Percentiles rank a stretch among this genome's conserved stretches.
Evolutionary conservation across 2,888 invertebrate genomes (phyloP).

Genomic region (Anorthoa munda): DNA sequence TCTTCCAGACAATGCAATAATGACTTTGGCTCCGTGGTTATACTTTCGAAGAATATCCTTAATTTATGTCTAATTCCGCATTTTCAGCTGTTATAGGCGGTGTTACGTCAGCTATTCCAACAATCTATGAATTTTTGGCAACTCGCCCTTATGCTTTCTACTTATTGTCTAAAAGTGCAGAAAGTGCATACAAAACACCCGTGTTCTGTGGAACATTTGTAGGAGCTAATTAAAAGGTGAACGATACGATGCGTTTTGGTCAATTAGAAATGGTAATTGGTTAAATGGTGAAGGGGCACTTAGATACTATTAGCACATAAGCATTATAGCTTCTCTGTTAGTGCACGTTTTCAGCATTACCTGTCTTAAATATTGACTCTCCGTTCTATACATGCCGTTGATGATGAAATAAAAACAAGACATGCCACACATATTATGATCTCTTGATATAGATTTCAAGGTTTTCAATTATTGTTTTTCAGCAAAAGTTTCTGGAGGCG

Average conservation of each 20-base stretch:
- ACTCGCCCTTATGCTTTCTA: conserved; percentile 31
- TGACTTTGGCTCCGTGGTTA: too few relatives aligned
- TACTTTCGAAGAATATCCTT: too few relatives aligned
- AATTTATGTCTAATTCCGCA: too few relatives aligned
- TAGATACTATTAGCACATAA: background rate
- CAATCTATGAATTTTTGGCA: conserved; percentile 28
- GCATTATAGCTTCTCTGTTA: background rate
- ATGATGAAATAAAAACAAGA: background rate
- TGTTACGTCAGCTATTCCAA: background rate
- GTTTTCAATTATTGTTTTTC: conserved; percentile 3
- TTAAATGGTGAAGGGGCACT: conserved; percentile 14
- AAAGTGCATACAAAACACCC: conserved; percentile 20
- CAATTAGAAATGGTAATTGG: background rate
- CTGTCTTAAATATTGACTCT: background rate
- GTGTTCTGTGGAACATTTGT: conserved; percentile 49
- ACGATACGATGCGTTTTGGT: background rate
- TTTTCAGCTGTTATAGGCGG: too few relatives aligned
- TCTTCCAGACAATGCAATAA: too few relatives aligned
- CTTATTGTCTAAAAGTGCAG: conserved; percentile 14
- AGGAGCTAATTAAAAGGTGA: conserved; percentile 49
- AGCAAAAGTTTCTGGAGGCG: conserved; percentile 4
- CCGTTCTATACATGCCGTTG: background rate
- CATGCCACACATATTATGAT: too few relatives aligned
- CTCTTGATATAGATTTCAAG: background rate
- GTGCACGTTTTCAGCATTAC: background rate